These are phyloP conservation scores for Ophion obscuratus DNA, from an alignment of 2,888 invertebrate genomes.

Conservation along the genomic window DNA sequence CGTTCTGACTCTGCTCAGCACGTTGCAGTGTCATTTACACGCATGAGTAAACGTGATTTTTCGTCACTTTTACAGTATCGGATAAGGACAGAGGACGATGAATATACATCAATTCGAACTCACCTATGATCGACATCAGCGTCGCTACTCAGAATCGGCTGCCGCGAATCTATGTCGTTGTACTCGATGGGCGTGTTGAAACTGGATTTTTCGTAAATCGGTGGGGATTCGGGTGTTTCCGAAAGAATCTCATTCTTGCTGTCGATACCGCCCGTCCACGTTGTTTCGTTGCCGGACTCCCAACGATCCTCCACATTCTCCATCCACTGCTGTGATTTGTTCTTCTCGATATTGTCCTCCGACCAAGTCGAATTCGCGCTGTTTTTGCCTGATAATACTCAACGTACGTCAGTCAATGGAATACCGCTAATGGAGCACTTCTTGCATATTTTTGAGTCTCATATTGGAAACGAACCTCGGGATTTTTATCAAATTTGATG, in stretches of 20 bases:
- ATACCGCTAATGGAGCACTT: not conserved
- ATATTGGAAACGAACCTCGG: no score
- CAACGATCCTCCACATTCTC: conserved; percentile 81
- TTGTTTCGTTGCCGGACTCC: conserved; percentile 77
- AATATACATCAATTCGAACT: not conserved
- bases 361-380: conserved; percentile 80
- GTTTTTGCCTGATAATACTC: conserved; percentile 74
- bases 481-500: no score
- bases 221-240: conserved; percentile 89
- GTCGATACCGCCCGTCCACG: conserved; percentile 75
- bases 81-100: not conserved
- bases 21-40: not conserved
- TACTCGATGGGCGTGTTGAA: conserved; percentile 87
- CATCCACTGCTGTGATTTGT: conserved; percentile 76
- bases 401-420: not conserved
- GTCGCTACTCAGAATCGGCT: conserved; percentile 79
- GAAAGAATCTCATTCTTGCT: conserved; percentile 77
- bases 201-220: conserved; percentile 87
- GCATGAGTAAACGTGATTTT: not conserved
- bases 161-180: conserved; percentile 85
- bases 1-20: conserved; percentile 76
- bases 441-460: not conserved
- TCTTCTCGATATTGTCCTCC: conserved; percentile 75
- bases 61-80: not conserved
- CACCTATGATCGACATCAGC: conserved; percentile 83